These are phyloP conservation scores for Rosalia funebris DNA, from an alignment of 2,888 invertebrate species.

Conservation along the genomic window DNA sequence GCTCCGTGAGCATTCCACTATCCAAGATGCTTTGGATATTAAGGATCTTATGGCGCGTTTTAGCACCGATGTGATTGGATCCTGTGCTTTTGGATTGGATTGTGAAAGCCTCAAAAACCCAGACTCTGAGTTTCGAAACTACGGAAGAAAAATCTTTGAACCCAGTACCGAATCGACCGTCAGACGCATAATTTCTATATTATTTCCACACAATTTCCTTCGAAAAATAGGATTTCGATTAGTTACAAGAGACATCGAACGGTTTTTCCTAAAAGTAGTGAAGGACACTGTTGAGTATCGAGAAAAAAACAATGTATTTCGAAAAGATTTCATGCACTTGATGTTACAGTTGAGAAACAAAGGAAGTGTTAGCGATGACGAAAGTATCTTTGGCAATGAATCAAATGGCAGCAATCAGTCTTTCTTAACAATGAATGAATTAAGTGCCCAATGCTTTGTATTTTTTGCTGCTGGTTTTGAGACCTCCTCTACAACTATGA, in stretches of 20 bases:
- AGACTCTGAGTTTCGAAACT: slow-evolving; percentile 63
- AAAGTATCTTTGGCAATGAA: slow-evolving; percentile 24
- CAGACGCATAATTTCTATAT: background rate
- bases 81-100: slow-evolving; percentile 69
- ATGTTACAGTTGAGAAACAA: slow-evolving; percentile 62
- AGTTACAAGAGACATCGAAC: slow-evolving; percentile 8
- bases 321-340: slow-evolving; percentile 67
- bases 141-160: slow-evolving; percentile 43
- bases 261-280: slow-evolving; percentile 64
- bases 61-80: slow-evolving; percentile 69
- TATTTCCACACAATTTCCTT: background rate
- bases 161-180: background rate
- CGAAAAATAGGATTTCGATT: background rate
- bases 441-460: slow-evolving; percentile 66
- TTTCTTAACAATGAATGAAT: slow-evolving; percentile 41
- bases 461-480: slow-evolving; percentile 72
- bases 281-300: slow-evolving; percentile 56
- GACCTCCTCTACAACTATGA: slow-evolving; percentile 69
- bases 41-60: slow-evolving; percentile 67
- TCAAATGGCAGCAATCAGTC: slow-evolving; percentile 4
- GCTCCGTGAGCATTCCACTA: slow-evolving; percentile 27
- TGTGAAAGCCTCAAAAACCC: slow-evolving; percentile 67
- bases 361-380: slow-evolving; percentile 43
- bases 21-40: slow-evolving; percentile 39
- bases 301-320: slow-evolving; percentile 51